Conservation (phyloP, 2,113 vertebrate genomes). For the Alexandromys fortis region DNA sequence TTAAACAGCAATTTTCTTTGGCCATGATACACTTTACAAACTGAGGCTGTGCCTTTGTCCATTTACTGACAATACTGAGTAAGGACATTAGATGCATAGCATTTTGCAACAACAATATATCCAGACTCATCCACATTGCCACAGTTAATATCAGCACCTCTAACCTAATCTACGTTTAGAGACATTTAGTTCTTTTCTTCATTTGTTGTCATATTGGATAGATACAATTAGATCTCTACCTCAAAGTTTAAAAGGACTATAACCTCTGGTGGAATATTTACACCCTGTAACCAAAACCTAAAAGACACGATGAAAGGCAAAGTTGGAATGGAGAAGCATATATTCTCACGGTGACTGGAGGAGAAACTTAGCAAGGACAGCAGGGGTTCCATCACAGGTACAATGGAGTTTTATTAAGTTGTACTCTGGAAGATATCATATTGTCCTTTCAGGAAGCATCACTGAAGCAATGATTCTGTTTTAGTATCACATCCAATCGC, state of each 20-base stretch:
- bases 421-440: too few species aligned
- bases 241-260: not conserved
- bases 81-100: not conserved
- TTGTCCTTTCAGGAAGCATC: not conserved
- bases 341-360: not conserved
- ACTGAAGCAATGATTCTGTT: not conserved
- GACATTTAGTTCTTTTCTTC: not conserved
- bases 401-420: not conserved
- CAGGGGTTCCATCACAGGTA: not conserved
- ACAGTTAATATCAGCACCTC: not conserved
- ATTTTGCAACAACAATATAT: not conserved
- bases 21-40: not conserved
- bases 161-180: not conserved
- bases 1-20: not conserved
- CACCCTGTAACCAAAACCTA: not conserved
- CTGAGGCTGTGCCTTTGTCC: not conserved
- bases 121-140: not conserved
- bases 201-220: too few species aligned
- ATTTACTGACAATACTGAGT: not conserved
- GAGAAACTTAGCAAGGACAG: too few species aligned
- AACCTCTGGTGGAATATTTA: not conserved
- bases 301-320: not conserved
- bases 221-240: not conserved
- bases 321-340: too few species aligned
- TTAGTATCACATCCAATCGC: not conserved